Percentiles rank a stretch among this genome's conserved stretches.
These are phyloP conservation scores for Chelonoidis abingdonii DNA, from an alignment of 2,113 vertebrate species.

Conservation along the genomic window DNA sequence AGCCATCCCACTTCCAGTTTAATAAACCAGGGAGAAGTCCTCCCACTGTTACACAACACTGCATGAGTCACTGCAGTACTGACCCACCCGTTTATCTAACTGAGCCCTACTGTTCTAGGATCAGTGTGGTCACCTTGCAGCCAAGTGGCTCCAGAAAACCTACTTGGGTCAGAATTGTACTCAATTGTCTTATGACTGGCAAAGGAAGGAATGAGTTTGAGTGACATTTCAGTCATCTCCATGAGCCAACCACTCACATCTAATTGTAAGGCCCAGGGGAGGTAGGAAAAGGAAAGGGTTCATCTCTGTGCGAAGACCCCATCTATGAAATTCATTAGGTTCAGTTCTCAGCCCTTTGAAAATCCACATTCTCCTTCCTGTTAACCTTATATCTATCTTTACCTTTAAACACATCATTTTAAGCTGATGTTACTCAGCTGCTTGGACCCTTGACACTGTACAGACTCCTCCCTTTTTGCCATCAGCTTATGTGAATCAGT, in stretches of 20 bases:
- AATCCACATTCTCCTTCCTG: background rate
- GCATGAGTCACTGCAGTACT: background rate
- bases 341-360: background rate
- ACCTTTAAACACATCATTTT: background rate
- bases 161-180: background rate
- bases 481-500: background rate
- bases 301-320: background rate
- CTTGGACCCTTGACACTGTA: background rate
- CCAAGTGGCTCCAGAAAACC: background rate
- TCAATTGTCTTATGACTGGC: background rate
- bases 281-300: background rate
- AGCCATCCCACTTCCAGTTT: background rate
- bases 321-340: background rate
- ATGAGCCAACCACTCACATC: background rate
- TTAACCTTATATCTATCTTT: background rate
- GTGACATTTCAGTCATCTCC: background rate
- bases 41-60: background rate
- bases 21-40: background rate
- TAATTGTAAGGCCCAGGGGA: background rate
- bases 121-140: background rate
- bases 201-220: background rate
- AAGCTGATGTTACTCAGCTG: background rate
- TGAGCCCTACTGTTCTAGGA: background rate
- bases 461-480: background rate
- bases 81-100: too few relatives aligned